Conservation (phyloP, 2,888 invertebrate species). For the Brenthis hecate region DNA sequence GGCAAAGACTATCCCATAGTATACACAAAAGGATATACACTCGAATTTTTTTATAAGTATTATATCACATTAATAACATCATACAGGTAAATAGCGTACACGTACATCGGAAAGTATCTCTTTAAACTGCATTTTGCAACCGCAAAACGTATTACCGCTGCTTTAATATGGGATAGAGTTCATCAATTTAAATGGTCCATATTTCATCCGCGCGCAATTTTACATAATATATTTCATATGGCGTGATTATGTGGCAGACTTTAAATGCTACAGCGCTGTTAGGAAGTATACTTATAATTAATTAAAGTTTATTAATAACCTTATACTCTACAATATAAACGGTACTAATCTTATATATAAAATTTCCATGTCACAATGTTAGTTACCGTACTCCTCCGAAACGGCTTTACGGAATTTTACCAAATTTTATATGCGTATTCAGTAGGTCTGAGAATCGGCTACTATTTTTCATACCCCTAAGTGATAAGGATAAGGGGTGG, state of each 20-base stretch:
- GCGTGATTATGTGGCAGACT: neutral
- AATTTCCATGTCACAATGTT: no score
- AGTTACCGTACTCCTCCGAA: no score
- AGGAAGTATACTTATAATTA: neutral
- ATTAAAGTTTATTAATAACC: no score
- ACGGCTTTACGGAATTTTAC: no score
- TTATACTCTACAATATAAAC: no score
- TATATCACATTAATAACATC: neutral
- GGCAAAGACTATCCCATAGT: no score
- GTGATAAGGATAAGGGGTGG: no score
- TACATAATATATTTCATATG: conserved; percentile 20
- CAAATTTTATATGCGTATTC: no score
- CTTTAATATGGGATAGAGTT: conserved; percentile 26
- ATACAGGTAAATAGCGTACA: neutral
- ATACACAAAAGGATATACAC: no score
- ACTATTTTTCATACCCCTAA: no score
- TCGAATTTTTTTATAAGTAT: neutral
- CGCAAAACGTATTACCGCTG: conserved; percentile 27
- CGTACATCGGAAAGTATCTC: neutral
- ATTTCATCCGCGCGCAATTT: conserved; percentile 21
- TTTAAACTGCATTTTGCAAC: conserved; percentile 17
- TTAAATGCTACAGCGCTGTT: neutral
- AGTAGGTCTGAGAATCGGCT: no score
- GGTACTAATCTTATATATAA: no score
- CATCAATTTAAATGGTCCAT: conserved; percentile 30